Conservation (phyloP, 2,797 vertebrate species). For the Chloroceryle inda region DNA sequence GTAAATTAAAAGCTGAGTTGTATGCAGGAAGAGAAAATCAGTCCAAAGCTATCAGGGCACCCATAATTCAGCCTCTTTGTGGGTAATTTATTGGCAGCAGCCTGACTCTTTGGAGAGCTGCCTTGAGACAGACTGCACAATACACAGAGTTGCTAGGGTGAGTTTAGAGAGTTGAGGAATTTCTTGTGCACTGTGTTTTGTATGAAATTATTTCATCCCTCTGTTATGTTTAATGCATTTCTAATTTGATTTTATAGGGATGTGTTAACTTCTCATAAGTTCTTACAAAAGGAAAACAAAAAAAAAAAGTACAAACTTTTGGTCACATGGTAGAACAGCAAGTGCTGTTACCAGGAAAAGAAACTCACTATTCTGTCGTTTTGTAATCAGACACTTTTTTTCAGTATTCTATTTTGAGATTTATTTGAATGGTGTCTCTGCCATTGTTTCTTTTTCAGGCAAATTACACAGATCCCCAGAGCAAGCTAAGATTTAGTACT, state of each 20-base stretch:
- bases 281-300: not conserved
- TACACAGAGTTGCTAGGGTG: conserved; percentile 37
- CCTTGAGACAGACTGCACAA: conserved; percentile 21
- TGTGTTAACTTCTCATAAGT: not conserved
- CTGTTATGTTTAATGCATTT: conserved; percentile 42
- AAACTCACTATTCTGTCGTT: not conserved
- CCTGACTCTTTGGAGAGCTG: conserved; percentile 45
- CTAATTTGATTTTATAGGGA: conserved; percentile 28
- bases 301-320: not conserved
- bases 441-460: conserved; percentile 82
- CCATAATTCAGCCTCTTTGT: conserved; percentile 59
- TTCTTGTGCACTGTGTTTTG: not conserved
- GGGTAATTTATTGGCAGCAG: conserved; percentile 67
- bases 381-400: not conserved
- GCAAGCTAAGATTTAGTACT: conserved; percentile 94
- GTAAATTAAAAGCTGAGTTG: conserved; percentile 66
- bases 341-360: not conserved
- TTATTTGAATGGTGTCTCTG: not conserved
- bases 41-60: conserved; percentile 52
- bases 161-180: conserved; percentile 24
- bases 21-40: conserved; percentile 33
- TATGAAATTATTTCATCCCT: not conserved
- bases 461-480: conserved; percentile 97
- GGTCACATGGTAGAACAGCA: not conserved
- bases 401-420: not conserved